phyloP scores from a whole-genome alignment of 2,888 invertebrate genomes.

The Amiota minor region DNA sequence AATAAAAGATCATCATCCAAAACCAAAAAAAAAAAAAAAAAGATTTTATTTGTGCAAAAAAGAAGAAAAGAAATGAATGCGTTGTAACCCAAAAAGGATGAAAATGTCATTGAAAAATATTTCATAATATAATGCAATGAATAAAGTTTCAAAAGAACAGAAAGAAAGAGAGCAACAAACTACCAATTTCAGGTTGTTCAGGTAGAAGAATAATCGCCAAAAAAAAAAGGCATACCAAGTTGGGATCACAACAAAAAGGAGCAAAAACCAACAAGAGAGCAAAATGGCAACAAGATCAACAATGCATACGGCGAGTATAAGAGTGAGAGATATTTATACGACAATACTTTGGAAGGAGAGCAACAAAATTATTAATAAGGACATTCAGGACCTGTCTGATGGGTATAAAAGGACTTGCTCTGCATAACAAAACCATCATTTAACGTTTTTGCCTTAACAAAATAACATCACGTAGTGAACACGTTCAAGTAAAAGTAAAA shows the following conservation, averaged over 20 bases:
- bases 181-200: not conserved
- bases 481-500: not conserved
- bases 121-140: slow-evolving; percentile 42
- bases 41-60: slow-evolving; percentile 21
- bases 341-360: not conserved
- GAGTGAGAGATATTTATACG: slow-evolving; percentile 14
- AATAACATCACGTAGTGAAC: slow-evolving; percentile 10
- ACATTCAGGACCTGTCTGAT: not conserved
- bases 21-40: slow-evolving; percentile 31
- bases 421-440: not conserved
- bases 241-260: slow-evolving; percentile 9
- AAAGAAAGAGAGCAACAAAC: not conserved
- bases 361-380: not conserved
- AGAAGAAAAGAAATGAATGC: not conserved
- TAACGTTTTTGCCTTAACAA: not conserved
- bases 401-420: slow-evolving; percentile 13
- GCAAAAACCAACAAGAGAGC: slow-evolving; percentile 13
- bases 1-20: not conserved
- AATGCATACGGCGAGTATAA: not conserved
- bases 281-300: not conserved
- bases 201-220: slow-evolving; percentile 21
- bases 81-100: slow-evolving; percentile 31
- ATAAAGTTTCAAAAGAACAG: slow-evolving; percentile 16
- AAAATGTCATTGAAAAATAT: slow-evolving; percentile 46
- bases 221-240: slow-evolving; percentile 25